Percentiles rank a stretch among this genome's conserved stretches.
phyloP scores from a whole-genome alignment of 2,888 invertebrate species.

The Sarcophaga carnaria region DNA sequence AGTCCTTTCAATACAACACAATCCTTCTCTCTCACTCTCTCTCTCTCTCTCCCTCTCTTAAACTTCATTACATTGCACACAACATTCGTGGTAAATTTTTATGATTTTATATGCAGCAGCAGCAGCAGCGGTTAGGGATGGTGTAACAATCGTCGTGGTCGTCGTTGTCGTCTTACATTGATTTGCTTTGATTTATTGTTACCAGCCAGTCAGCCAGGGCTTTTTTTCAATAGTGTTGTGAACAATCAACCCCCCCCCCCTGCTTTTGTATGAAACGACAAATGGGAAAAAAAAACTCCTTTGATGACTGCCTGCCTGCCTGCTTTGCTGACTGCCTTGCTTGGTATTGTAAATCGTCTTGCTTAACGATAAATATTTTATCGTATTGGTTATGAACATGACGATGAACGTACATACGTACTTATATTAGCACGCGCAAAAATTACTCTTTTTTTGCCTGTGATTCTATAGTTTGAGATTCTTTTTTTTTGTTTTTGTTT shows the following conservation, averaged over 20 bases:
- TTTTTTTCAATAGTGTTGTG: constrained; percentile 62
- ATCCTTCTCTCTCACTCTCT: constrained; percentile 36
- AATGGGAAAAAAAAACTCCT: constrained; percentile 2
- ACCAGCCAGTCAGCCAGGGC: constrained; percentile 69
- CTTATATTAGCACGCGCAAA: constrained; percentile 66
- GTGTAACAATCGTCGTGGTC: constrained; percentile 45
- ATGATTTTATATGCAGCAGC: neutral
- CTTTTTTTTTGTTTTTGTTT: constrained; percentile 5
- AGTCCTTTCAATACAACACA: constrained; percentile 51
- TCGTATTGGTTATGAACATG: constrained; percentile 8
- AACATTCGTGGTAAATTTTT: constrained; percentile 28
- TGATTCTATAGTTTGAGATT: constrained; percentile 44
- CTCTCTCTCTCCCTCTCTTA: neutral
- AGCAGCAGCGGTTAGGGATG: neutral
- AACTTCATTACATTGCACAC: constrained; percentile 1
- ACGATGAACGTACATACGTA: constrained; percentile 22
- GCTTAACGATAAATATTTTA: constrained; percentile 44
- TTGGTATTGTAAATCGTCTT: neutral
- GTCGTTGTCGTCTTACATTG: constrained; percentile 71
- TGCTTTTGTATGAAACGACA: neutral
- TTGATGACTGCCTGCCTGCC: neutral
- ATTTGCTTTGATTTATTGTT: constrained; percentile 81
- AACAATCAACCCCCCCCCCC: constrained; percentile 45
- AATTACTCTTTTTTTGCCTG: constrained; percentile 5
- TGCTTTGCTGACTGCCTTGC: too few species aligned